phyloP scores from a whole-genome alignment of 1,140 invertebrate species.

The Diachasmimorpha longicaudata region DNA sequence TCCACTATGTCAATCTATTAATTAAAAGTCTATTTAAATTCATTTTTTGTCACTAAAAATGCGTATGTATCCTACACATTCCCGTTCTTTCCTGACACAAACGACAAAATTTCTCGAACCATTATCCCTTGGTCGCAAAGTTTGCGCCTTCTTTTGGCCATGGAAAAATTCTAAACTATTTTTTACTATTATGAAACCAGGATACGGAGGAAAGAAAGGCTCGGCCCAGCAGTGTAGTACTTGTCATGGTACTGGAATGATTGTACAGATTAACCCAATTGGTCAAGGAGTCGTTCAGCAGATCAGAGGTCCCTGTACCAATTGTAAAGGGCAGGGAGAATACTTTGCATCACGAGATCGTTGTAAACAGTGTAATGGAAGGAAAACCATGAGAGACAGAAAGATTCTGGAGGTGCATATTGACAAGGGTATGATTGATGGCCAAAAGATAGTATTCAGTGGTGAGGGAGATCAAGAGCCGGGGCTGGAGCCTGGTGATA shows the following conservation, averaged over 20 bases:
- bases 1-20: too few species aligned
- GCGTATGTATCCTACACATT: too few species aligned
- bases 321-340: constrained; percentile 90
- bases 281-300: constrained; percentile 97
- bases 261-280: constrained; percentile 90
- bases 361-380: constrained; percentile 91
- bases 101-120: too few species aligned
- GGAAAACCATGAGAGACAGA: constrained; percentile 88
- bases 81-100: too few species aligned
- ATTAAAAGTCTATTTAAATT: too few species aligned
- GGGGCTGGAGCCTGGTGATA: constrained; percentile 91
- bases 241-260: constrained; percentile 91
- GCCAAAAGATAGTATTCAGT: constrained; percentile 92
- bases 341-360: constrained; percentile 86
- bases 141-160: too few species aligned
- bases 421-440: constrained; percentile 97
- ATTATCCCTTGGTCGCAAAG: too few species aligned
- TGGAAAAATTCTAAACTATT: too few species aligned
- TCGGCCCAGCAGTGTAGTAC: constrained; percentile 84
- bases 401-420: constrained; percentile 98
- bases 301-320: constrained; percentile 86
- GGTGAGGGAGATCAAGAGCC: constrained; percentile 99
- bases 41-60: too few species aligned
- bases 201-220: constrained; percentile 91
- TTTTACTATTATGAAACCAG: constrained; percentile 29